Percentiles rank a stretch among this genome's conserved stretches.
These are phyloP conservation scores for Drosophila suzukii DNA, from an alignment of 1,140 invertebrate genomes.

Conservation along the genomic window DNA sequence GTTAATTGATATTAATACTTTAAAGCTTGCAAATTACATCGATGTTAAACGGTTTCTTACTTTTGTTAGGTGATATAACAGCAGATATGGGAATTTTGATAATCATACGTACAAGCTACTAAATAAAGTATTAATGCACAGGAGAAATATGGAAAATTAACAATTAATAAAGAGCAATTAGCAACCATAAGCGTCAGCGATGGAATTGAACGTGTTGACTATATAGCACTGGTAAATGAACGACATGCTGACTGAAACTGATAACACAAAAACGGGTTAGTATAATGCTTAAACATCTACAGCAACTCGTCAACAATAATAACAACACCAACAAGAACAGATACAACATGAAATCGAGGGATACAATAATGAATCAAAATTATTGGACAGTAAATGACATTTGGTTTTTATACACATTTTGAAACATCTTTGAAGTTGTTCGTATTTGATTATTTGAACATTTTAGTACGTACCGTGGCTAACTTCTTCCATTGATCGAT, in stretches of 20 bases:
- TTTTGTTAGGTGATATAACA: slow-evolving; percentile 35
- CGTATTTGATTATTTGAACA: slow-evolving; percentile 73
- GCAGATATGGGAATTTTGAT: slow-evolving; percentile 21
- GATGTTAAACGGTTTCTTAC: background rate
- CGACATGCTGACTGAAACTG: slow-evolving; percentile 53
- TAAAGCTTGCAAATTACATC: slow-evolving; percentile 16
- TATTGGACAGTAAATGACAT: slow-evolving; percentile 19
- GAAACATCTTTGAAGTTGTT: slow-evolving; percentile 47
- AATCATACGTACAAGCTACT: slow-evolving; percentile 21
- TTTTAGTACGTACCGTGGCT: slow-evolving; percentile 93
- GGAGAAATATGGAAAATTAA: slow-evolving; percentile 29
- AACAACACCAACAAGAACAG: slow-evolving; percentile 25
- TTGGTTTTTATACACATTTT: slow-evolving; percentile 31
- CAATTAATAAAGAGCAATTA: slow-evolving; percentile 41
- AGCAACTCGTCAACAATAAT: slow-evolving; percentile 15
- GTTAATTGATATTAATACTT: slow-evolving; percentile 13
- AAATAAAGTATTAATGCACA: slow-evolving; percentile 20
- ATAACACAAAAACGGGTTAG: slow-evolving; percentile 35
- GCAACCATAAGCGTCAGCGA: slow-evolving; percentile 16
- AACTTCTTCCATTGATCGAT: slow-evolving; percentile 99
- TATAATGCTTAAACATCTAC: slow-evolving; percentile 35
- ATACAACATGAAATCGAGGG: slow-evolving; percentile 27
- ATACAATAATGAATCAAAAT: slow-evolving; percentile 22
- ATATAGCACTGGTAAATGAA: slow-evolving; percentile 9
- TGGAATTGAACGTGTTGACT: slow-evolving; percentile 20